These are phyloP conservation scores for Cossypha niveicapilla DNA, from an alignment of 2,797 vertebrate genomes.

Conservation along the genomic window DNA sequence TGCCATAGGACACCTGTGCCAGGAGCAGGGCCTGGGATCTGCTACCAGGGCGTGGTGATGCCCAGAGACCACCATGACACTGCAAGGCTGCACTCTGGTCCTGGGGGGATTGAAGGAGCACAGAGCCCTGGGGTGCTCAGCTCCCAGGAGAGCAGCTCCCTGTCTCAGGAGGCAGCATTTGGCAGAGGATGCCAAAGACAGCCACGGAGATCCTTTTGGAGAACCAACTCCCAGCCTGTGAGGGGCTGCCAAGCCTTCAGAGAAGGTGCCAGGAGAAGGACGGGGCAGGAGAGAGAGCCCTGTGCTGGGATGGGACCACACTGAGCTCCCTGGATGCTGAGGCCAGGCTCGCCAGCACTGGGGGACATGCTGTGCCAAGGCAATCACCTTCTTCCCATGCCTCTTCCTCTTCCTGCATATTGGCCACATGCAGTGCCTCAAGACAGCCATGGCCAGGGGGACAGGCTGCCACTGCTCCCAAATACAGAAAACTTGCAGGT, in stretches of 20 bases:
- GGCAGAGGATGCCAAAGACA: neutral
- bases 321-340: neutral
- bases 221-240: accelerated
- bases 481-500: neutral
- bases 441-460: neutral
- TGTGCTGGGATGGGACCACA: neutral
- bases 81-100: no score
- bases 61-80: neutral
- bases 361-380: accelerated
- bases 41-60: neutral
- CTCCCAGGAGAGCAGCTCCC: neutral
- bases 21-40: neutral
- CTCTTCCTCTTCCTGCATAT: accelerated
- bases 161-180: neutral
- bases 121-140: neutral
- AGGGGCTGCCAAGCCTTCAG: neutral
- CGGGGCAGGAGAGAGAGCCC: accelerated
- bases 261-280: accelerated
- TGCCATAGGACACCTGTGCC: no score
- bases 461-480: neutral
- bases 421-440: neutral
- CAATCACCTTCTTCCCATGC: accelerated
- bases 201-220: neutral
- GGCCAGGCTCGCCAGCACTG: neutral
- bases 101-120: neutral